phyloP scores from a whole-genome alignment of 2,113 vertebrate genomes.

The Oxygymnocypris stewartii region DNA sequence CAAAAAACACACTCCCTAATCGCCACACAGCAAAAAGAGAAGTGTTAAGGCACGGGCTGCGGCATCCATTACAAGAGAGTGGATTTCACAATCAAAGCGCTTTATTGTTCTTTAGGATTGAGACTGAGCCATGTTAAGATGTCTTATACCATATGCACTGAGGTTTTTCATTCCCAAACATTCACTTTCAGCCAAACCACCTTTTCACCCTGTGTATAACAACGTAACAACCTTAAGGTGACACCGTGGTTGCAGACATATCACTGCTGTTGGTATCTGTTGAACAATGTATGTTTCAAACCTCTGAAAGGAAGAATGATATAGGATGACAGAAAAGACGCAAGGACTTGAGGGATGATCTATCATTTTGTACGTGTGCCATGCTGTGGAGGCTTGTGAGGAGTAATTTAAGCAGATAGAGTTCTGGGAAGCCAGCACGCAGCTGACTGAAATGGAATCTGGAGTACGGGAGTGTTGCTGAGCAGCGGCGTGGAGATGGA shows the following conservation, averaged over 20 bases:
- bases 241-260: slow-evolving; percentile 9
- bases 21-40: slow-evolving; percentile 54
- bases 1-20: slow-evolving; percentile 53
- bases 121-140: slow-evolving; percentile 61
- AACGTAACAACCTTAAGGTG: slow-evolving; percentile 40
- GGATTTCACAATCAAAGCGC: slow-evolving; percentile 67
- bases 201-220: slow-evolving; percentile 35
- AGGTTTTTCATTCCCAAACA: slow-evolving; percentile 57
- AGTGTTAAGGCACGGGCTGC: slow-evolving; percentile 59
- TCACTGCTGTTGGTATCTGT: slow-evolving; percentile 11
- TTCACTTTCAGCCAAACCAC: slow-evolving; percentile 52
- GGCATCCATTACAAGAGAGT: slow-evolving; percentile 65
- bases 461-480: slow-evolving; percentile 30
- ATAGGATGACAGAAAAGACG: slow-evolving; percentile 43
- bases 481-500: slow-evolving; percentile 39
- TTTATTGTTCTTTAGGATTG: slow-evolving; percentile 63
- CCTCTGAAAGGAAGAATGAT: slow-evolving; percentile 41
- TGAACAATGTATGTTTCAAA: slow-evolving; percentile 23
- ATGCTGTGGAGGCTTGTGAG: slow-evolving; percentile 27
- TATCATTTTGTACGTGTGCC: slow-evolving; percentile 46
- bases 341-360: slow-evolving; percentile 43
- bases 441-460: slow-evolving; percentile 44
- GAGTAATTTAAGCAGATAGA: slow-evolving; percentile 47
- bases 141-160: slow-evolving; percentile 57
- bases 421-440: slow-evolving; percentile 50